Evolutionary conservation across 2,888 invertebrate genomes (phyloP), one percentile per base, ranked within the genome.

Genomic region (Nesidiocoris tenuis): DNA sequence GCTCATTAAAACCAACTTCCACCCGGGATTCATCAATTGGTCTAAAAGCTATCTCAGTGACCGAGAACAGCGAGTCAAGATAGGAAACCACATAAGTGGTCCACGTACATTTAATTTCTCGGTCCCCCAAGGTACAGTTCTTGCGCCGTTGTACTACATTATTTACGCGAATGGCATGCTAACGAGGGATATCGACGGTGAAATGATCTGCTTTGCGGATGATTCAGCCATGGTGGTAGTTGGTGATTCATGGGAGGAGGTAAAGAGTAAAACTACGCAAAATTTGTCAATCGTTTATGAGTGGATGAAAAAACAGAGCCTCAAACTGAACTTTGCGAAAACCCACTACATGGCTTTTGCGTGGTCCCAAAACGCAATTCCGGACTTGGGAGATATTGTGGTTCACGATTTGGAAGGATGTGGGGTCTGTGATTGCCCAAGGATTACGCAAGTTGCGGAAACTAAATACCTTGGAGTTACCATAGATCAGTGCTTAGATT

Each of bases 101-200:
- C 72, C 72, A 57, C 21, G 64, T 12, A 16, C 64, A 63, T 74
- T 74, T 63, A 54, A 55, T 9, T 64, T 19, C 21, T 55, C 74
- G 3, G 64, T 74, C 5, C 23, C 64, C 9, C 64, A 74, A 21
- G 55, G 74, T 39, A 55, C 74, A 3, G 64, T 74, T 5, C 22
- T 64, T 7, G 16, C 74, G n/a, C 74, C 63, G 7, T 21, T 64
- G 39, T 64, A 39, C 23, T 74, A 74, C 18, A 55, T 74, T 7
- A 54, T 64, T 55, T 74, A 64, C 21, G 55, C 54, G 54, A 74
- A 74, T 64, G 74, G 74, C n/a, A 55, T 74, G 64, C 64, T 74
- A 16, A 22, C 63, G n/a, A 63, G 55, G n/a, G 24, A 64, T 21
- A 74, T 74, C 3, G 54, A 74, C 23, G 74, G 74, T 2, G 57